A percentile compares a stretch with the other conserved stretches of the same genome.
These are phyloP conservation scores for Dicentrarchus labrax DNA, from an alignment of 2,113 vertebrate species.

Conservation along the genomic window DNA sequence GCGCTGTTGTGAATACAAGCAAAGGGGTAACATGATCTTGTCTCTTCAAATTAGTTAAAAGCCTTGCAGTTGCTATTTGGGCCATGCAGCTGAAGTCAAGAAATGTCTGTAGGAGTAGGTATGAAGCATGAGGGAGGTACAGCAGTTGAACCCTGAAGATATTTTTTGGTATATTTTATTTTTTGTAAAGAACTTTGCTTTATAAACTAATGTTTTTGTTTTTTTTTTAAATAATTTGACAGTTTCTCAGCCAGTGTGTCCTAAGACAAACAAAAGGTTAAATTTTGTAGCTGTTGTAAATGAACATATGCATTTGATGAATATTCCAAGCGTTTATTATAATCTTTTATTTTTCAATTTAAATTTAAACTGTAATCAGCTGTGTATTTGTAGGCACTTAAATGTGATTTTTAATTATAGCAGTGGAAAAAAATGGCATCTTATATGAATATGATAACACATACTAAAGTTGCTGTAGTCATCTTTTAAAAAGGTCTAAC, in stretches of 20 bases:
- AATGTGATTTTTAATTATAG: background rate
- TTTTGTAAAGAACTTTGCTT: background rate
- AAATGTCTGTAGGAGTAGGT: slow-evolving; percentile 49
- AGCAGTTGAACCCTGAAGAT: background rate
- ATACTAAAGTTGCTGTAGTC: background rate
- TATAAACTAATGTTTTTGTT: background rate
- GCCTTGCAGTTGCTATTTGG: slow-evolving; percentile 61
- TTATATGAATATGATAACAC: background rate
- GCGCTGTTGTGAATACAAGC: slow-evolving; percentile 58
- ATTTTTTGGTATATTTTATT: background rate
- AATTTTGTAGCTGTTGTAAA: background rate
- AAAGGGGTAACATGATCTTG: slow-evolving; percentile 64
- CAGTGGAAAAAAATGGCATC: background rate
- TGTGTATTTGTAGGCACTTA: background rate
- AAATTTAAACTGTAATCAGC: background rate
- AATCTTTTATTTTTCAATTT: background rate
- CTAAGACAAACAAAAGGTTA: background rate
- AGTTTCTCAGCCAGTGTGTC: background rate
- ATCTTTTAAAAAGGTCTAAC: background rate
- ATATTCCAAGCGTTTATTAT: background rate
- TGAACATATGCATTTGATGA: background rate
- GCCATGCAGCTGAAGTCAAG: slow-evolving; percentile 38
- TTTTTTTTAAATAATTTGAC: background rate
- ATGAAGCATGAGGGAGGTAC: slow-evolving; percentile 20
- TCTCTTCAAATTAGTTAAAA: slow-evolving; percentile 78